A percentile compares a stretch with the other conserved stretches of the same genome.
These are phyloP conservation scores for Neoitamus cyanurus DNA, from an alignment of 2,888 invertebrate genomes.

Conservation along the genomic window DNA sequence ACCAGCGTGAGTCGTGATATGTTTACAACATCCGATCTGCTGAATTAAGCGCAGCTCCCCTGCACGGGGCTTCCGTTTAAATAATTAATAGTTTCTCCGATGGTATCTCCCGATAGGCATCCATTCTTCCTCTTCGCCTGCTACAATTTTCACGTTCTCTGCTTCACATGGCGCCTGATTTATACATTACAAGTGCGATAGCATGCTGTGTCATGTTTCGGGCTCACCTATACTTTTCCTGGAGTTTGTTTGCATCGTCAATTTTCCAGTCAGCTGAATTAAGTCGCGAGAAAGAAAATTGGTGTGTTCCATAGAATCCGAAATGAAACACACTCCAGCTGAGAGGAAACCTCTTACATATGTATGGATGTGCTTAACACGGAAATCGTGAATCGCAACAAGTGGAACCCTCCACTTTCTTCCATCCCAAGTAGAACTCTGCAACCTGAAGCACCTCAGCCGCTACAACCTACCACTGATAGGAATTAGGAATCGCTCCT, in stretches of 20 bases:
- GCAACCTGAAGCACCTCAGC: neutral
- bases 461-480: neutral
- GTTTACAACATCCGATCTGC: conserved; percentile 26
- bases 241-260: neutral
- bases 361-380: neutral
- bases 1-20: neutral
- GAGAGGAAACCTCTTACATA: neutral
- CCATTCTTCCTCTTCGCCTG: neutral
- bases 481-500: too few species aligned
- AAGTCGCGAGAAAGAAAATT: neutral
- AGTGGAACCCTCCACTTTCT: neutral
- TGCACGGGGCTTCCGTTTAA: conserved; percentile 12
- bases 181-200: neutral
- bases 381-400: conserved; percentile 7
- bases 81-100: conserved; percentile 26
- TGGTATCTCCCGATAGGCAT: conserved; percentile 6
- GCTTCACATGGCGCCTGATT: conserved; percentile 28
- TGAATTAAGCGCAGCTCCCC: neutral
- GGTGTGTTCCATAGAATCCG: neutral
- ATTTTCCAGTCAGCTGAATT: neutral
- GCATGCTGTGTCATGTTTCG: neutral
- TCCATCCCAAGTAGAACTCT: neutral
- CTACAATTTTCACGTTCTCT: conserved; percentile 29
- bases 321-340: neutral
- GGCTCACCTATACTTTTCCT: neutral